Conservation (phyloP, 2,797 vertebrate species). For the Geotrypetes seraphini region DNA sequence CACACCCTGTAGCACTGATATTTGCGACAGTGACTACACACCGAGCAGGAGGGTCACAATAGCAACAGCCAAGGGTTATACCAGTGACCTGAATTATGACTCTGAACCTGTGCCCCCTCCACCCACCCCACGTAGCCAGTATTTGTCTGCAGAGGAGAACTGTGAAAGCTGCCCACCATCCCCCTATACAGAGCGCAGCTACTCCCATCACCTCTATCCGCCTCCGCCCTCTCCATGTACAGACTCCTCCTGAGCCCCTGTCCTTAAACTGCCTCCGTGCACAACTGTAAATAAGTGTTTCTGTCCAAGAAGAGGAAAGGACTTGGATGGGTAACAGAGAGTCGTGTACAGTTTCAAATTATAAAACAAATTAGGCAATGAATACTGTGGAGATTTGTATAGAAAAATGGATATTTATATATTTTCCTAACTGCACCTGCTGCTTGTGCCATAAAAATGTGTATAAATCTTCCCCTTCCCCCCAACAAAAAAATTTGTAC, state of each 20-base stretch:
- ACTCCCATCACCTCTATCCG: conserved; percentile 93
- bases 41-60: conserved; percentile 68
- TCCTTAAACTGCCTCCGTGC: conserved; percentile 29
- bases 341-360: conserved; percentile 57
- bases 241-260: conserved; percentile 85
- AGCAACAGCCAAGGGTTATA: conserved; percentile 71
- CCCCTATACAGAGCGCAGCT: conserved; percentile 89
- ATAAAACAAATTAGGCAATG: conserved; percentile 33
- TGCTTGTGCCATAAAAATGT: conserved; percentile 74
- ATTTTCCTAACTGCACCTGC: conserved; percentile 94
- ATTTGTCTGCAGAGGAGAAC: conserved; percentile 94
- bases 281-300: conserved; percentile 74
- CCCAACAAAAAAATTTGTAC: conserved; percentile 79
- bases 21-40: conserved; percentile 93
- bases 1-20: conserved; percentile 91
- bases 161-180: conserved; percentile 94
- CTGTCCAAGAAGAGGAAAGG: conserved; percentile 60
- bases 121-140: conserved; percentile 90
- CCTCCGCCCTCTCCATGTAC: conserved; percentile 92
- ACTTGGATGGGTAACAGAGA: conserved; percentile 35
- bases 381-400: conserved; percentile 75
- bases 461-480: background rate
- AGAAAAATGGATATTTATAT: conserved; percentile 96
- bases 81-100: conserved; percentile 92
- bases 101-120: conserved; percentile 92